Evolutionary conservation across 2,888 invertebrate species (phyloP), one percentile per base, ranked within the genome.

Genomic region (Zeuzera pyrina): DNA sequence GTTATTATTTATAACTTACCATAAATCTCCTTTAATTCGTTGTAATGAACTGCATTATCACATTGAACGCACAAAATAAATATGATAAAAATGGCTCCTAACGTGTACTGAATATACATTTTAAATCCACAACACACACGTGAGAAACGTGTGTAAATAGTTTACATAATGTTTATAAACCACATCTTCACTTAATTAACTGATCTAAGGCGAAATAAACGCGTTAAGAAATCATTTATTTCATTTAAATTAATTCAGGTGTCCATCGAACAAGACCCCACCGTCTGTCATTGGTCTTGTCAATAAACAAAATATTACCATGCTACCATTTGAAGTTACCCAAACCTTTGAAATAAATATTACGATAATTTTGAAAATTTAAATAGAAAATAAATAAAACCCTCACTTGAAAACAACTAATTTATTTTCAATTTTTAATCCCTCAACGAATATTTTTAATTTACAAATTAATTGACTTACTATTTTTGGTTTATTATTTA

Each of bases 361-460:
- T 5, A 19, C 5, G 19, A 19, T 5, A 19, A 19, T 6, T 26
- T 26, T n/a, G n/a, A n/a, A n/a, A n/a, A n/a, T n/a, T n/a, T n/a
- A n/a, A n/a, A n/a, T n/a, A n/a, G n/a, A 21, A 34, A 52, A 42
- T 46, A 45, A 36, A 51, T 41, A 56, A 57, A 46, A 59, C 62
- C 36, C 34, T 73, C 31, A 61, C 49, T 45, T 88, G 86, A 87
- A 85, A 85, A 88, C 89, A 88, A 86, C 71, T 58, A 89, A 88
- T 46, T 66, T 89, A 78, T 89, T 89, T 67, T 87, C 87, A 41
- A 85, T 87, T 54, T 90, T 90, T 85, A 89, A 90, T 33, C 88
- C 89, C 0, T 68, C 84, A 14, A 78, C 85, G 32, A 84, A 83
- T 42, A 63, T 81, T 52, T 65, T 83, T 47, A 72, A 72, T 42